These are phyloP conservation scores for Halcyon malimbica DNA, from an alignment of 2,113 vertebrate species.

Conservation along the genomic window DNA sequence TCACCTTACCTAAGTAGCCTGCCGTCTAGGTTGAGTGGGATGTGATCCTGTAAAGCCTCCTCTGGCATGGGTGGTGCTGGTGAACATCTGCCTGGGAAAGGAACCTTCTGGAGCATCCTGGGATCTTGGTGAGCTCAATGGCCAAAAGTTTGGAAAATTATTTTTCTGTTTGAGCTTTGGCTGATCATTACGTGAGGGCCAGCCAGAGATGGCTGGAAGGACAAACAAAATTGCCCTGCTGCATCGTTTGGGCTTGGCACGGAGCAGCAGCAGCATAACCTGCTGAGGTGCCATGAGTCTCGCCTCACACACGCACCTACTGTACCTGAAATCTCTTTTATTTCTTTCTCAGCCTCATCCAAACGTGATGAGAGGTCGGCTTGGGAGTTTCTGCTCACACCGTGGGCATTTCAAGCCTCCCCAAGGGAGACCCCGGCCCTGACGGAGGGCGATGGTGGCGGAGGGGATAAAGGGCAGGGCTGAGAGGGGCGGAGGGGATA, in stretches of 20 bases:
- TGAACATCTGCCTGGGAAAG: background rate
- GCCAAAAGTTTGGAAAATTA: background rate
- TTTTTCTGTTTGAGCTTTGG: background rate
- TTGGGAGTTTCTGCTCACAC: too few relatives aligned
- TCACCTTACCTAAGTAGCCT: background rate
- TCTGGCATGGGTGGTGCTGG: background rate
- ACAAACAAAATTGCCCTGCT: fast-evolving
- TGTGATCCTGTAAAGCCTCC: background rate
- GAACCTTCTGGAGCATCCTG: background rate
- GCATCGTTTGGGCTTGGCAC: background rate
- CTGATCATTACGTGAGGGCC: fast-evolving
- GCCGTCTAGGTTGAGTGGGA: background rate
- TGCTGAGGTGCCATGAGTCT: fast-evolving
- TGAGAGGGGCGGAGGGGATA: too few relatives aligned
- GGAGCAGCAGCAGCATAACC: background rate
- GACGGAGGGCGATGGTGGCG: fast-evolving
- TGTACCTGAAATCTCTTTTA: fast-evolving
- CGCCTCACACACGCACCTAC: fast-evolving
- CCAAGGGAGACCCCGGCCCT: too few relatives aligned
- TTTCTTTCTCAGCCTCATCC: background rate
- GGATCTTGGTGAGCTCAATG: background rate
- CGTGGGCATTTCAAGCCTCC: fast-evolving
- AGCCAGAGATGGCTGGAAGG: background rate
- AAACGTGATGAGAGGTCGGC: fast-evolving
- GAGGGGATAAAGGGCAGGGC: fast-evolving